phyloP scores from a whole-genome alignment of 2,888 invertebrate genomes.

The Aphodius granarius region DNA sequence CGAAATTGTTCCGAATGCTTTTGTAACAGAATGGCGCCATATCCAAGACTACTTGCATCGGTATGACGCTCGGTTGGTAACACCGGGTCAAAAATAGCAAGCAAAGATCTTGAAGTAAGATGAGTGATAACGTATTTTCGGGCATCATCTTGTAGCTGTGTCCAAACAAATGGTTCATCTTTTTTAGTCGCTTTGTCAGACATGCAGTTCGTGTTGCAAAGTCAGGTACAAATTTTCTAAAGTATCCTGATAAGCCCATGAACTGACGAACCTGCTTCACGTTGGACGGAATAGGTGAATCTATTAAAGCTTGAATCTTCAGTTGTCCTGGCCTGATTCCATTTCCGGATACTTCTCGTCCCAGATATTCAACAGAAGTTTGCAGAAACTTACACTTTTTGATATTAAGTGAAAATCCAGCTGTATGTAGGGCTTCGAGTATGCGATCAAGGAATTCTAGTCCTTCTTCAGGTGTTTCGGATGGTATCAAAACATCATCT shows the following conservation, averaged over 20 bases:
- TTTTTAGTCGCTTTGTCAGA: background rate
- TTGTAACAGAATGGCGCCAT: too few species aligned
- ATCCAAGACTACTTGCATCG: too few species aligned
- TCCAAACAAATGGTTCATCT: background rate
- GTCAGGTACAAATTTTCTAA: slow-evolving; percentile 18
- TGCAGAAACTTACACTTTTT: slow-evolving; percentile 36
- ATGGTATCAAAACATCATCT: slow-evolving; percentile 33
- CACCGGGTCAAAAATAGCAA: too few species aligned
- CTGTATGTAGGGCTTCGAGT: background rate
- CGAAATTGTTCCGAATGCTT: slow-evolving; percentile 21
- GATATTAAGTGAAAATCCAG: slow-evolving; percentile 27
- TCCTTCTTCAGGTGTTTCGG: slow-evolving; percentile 20
- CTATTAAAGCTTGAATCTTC: too few species aligned
- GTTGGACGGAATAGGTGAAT: slow-evolving; percentile 34
- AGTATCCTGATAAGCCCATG: slow-evolving; percentile 41
- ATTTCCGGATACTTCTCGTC: slow-evolving; percentile 34
- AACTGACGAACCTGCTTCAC: slow-evolving; percentile 37
- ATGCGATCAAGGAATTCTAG: slow-evolving; percentile 8
- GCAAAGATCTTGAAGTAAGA: background rate
- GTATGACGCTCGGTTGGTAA: too few species aligned
- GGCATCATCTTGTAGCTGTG: background rate
- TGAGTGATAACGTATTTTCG: background rate
- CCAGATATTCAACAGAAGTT: slow-evolving; percentile 37
- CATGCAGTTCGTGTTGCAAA: slow-evolving; percentile 26
- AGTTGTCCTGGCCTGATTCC: slow-evolving; percentile 39